Evolutionary conservation across 2,113 vertebrate species (phyloP).

Genomic region (Coreoperca whiteheadi): DNA sequence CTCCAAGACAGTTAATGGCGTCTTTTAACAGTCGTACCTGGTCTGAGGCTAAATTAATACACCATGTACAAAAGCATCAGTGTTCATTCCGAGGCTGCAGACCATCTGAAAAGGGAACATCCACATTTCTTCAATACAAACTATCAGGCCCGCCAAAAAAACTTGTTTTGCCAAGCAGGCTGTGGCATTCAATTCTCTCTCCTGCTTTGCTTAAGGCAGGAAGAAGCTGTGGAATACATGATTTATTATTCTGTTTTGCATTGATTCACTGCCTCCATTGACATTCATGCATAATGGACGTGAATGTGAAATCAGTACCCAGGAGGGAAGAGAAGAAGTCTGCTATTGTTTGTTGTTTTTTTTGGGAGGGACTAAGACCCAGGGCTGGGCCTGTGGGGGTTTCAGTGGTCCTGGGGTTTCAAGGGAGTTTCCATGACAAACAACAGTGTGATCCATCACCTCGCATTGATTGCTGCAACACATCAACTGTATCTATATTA

Average conservation of each 20-base stretch:
- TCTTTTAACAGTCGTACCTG: slow-evolving; percentile 14
- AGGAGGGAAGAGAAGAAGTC: slow-evolving; percentile 40
- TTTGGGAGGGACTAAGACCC: slow-evolving; percentile 3
- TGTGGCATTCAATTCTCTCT: slow-evolving; percentile 56
- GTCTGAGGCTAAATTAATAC: slow-evolving; percentile 34
- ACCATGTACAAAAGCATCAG: background rate
- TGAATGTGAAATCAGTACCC: slow-evolving; percentile 66
- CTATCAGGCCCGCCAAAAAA: slow-evolving; percentile 28
- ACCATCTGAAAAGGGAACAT: slow-evolving; percentile 15
- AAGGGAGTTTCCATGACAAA: slow-evolving; percentile 48
- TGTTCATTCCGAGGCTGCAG: background rate
- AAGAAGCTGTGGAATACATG: slow-evolving; percentile 50
- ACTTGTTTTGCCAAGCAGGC: slow-evolving; percentile 56
- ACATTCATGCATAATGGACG: slow-evolving; percentile 79
- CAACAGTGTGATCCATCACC: slow-evolving; percentile 55
- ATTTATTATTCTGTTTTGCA: slow-evolving; percentile 74
- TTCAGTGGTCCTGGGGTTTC: slow-evolving; percentile 33
- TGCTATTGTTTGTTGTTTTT: slow-evolving; percentile 44
- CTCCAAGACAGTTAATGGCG: slow-evolving; percentile 5
- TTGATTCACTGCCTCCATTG: slow-evolving; percentile 75
- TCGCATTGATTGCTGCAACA: slow-evolving; percentile 32
- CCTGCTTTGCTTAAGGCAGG: slow-evolving; percentile 42
- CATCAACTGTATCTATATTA: slow-evolving; percentile 33
- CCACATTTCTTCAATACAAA: slow-evolving; percentile 5
- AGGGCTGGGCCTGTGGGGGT: slow-evolving; percentile 24